A percentile compares a stretch with the other conserved stretches of the same genome.
These are phyloP conservation scores for Rostratula benghalensis DNA, from an alignment of 2,113 vertebrate species.

Conservation along the genomic window DNA sequence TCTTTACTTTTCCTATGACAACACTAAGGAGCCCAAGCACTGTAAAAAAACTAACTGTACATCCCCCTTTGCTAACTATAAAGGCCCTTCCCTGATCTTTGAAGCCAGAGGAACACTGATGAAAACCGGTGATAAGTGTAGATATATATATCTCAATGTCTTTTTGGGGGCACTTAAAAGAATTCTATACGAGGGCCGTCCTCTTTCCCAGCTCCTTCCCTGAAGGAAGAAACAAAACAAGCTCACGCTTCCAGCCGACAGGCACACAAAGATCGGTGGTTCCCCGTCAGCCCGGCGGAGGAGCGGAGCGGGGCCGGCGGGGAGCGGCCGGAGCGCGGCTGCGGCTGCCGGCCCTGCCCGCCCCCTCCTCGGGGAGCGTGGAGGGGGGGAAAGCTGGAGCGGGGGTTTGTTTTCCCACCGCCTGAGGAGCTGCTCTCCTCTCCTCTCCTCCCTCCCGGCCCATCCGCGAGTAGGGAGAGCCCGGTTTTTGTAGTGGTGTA, in stretches of 20 bases:
- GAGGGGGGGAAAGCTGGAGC: slow-evolving; percentile 37
- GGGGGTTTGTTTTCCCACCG: not conserved
- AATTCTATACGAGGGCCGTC: not conserved
- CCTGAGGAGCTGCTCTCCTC: not conserved
- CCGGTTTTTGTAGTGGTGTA: not conserved
- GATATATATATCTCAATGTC: not conserved
- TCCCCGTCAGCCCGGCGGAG: too few species aligned
- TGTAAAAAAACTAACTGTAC: not conserved
- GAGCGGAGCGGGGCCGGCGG: not conserved
- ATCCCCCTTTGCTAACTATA: not conserved
- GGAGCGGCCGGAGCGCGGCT: not conserved
- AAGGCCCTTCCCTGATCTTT: not conserved
- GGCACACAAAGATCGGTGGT: not conserved
- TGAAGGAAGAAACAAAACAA: not conserved
- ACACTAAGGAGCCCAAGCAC: not conserved
- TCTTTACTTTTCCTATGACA: not conserved
- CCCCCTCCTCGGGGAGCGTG: not conserved
- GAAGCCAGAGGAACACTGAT: not conserved
- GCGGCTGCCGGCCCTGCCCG: not conserved
- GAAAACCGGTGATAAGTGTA: not conserved
- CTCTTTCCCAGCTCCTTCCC: not conserved
- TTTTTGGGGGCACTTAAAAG: not conserved
- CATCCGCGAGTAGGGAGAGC: not conserved
- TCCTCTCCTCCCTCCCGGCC: not conserved
- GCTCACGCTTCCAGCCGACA: too few species aligned